Evolutionary conservation across 64 coral and sea anemone genomes (phyloP).

Genomic region (Montipora foliosa): DNA sequence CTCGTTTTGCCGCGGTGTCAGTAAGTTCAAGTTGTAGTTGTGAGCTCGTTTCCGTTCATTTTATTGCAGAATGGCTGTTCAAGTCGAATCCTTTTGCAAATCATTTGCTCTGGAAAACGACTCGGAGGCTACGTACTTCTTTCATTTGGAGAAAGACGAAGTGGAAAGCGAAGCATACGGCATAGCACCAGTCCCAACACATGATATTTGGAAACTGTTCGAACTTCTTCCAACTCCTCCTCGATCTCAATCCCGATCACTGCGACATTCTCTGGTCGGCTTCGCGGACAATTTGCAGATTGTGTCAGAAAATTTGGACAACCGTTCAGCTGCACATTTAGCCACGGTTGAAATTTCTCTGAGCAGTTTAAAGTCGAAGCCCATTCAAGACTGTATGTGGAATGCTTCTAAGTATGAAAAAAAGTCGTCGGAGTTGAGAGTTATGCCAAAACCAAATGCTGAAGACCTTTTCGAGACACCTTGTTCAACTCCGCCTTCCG

Average conservation of each 20-base stretch:
- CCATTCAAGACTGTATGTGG: constrained; percentile 99
- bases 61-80: constrained; percentile 83
- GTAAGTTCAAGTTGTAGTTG: not conserved
- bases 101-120: constrained; percentile 85
- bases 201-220: constrained; percentile 97
- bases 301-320: constrained; percentile 91
- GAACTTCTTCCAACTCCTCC: constrained; percentile 91
- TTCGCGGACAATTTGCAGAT: constrained; percentile 88
- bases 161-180: constrained; percentile 49
- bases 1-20: too few relatives aligned
- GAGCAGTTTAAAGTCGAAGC: constrained; percentile 89
- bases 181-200: constrained; percentile 73
- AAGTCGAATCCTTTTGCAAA: constrained; percentile 78
- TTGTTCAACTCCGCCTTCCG: constrained; percentile 91
- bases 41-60: constrained; percentile 35
- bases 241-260: constrained; percentile 70
- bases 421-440: constrained; percentile 64
- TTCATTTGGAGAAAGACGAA: constrained; percentile 76
- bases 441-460: not conserved
- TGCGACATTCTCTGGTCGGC: constrained; percentile 61
- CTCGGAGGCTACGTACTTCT: constrained; percentile 81
- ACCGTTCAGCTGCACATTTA: constrained; percentile 41
- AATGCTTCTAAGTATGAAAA: constrained; percentile 73
- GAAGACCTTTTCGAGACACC: constrained; percentile 96
- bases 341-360: constrained; percentile 52